phyloP scores from a whole-genome alignment of 2,113 vertebrate species.

The Acinonyx jubatus region DNA sequence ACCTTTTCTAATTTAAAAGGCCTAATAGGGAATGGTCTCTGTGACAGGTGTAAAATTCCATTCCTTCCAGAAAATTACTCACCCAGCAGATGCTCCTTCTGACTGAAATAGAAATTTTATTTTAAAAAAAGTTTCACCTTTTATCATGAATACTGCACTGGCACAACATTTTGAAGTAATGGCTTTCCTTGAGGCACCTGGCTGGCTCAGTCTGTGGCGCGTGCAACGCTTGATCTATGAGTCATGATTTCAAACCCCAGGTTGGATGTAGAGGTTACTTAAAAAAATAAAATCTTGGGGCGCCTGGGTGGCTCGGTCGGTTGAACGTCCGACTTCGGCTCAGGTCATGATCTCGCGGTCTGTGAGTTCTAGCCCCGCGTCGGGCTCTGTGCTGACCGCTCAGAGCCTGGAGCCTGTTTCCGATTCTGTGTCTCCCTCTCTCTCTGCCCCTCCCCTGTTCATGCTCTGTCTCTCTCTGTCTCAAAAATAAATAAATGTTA shows the following conservation, averaged over 20 bases:
- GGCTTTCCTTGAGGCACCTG: not conserved
- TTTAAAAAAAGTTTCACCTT: conserved; percentile 6
- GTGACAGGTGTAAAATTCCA: conserved; percentile 65
- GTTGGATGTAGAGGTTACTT: not conserved
- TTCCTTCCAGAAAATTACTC: conserved; percentile 67
- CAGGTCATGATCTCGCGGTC: no score
- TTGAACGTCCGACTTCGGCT: no score
- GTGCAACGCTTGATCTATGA: not conserved
- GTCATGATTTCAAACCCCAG: not conserved
- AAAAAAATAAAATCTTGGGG: not conserved
- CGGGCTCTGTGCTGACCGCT: no score
- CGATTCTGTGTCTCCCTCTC: no score
- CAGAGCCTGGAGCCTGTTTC: no score
- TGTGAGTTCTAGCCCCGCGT: no score
- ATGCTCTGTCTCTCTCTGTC: no score
- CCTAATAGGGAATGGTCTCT: conserved; percentile 57
- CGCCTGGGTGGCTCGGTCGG: no score
- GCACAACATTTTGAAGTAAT: not conserved
- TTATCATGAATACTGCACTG: conserved; percentile 28
- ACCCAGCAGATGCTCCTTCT: conserved; percentile 53
- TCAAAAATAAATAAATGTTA: no score
- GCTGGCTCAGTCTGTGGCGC: not conserved
- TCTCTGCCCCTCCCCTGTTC: no score
- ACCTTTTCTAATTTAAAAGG: conserved; percentile 68
- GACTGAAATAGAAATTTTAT: conserved; percentile 51